These are phyloP conservation scores for Sebastes hopkinsi DNA, from an alignment of 2,797 vertebrate genomes.

Conservation along the genomic window DNA sequence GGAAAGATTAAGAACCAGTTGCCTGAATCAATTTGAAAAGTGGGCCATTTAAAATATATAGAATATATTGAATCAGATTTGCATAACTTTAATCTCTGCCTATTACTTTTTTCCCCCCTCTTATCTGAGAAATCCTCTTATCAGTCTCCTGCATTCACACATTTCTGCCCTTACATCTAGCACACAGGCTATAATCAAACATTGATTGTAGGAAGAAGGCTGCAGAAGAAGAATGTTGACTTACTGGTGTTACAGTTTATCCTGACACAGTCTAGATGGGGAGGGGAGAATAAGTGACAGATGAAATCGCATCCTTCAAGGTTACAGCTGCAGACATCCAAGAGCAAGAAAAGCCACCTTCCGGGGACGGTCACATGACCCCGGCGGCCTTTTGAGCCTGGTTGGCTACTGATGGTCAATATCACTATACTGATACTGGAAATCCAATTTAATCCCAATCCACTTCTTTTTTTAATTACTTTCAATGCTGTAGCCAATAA, in stretches of 20 bases:
- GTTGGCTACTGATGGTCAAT: slow-evolving; percentile 6
- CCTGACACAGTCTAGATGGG: slow-evolving; percentile 99
- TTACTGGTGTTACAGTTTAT: slow-evolving; percentile 99
- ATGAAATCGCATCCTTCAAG: slow-evolving; percentile 99
- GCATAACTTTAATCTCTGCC: slow-evolving; percentile 74
- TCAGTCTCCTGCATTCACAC: slow-evolving; percentile 63
- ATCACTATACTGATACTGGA: not conserved
- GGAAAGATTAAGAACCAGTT: slow-evolving; percentile 43
- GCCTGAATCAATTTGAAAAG: slow-evolving; percentile 61
- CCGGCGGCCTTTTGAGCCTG: slow-evolving; percentile 88
- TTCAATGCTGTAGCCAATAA: not conserved
- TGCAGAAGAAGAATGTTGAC: slow-evolving; percentile 95
- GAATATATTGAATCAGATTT: slow-evolving; percentile 57
- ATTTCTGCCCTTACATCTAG: slow-evolving; percentile 53
- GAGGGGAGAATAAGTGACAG: slow-evolving; percentile 99
- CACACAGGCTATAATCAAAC: slow-evolving; percentile 69
- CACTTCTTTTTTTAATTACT: not conserved
- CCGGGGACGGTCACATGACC: slow-evolving; percentile 98
- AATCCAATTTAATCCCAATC: slow-evolving; percentile 22
- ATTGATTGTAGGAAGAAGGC: slow-evolving; percentile 69
- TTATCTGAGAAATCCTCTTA: slow-evolving; percentile 76
- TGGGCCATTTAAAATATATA: slow-evolving; percentile 57
- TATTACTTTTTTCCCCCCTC: slow-evolving; percentile 45
- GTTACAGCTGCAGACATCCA: slow-evolving; percentile 99
- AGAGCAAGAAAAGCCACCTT: slow-evolving; percentile 97